Conservation (phyloP, 1,140 invertebrate genomes). For the Drosophila ercepeae region DNA sequence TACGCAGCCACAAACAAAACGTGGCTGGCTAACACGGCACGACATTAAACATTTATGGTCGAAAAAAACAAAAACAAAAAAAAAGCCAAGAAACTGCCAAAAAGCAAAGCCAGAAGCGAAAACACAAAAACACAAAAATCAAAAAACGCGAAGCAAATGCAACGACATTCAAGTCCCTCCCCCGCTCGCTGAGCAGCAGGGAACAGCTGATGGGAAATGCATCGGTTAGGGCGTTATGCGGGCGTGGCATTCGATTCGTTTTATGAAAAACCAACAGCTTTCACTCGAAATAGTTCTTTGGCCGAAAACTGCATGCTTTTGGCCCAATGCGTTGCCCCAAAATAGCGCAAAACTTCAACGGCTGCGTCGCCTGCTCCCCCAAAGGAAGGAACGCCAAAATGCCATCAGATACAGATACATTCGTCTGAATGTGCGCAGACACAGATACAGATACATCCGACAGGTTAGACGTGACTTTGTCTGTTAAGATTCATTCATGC, state of each 20-base stretch:
- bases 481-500: slow-evolving; percentile 69
- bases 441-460: slow-evolving; percentile 28
- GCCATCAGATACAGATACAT: slow-evolving; percentile 42
- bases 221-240: slow-evolving; percentile 39
- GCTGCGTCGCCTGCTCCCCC: slow-evolving; percentile 38
- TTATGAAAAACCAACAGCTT: slow-evolving; percentile 52
- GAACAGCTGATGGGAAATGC: slow-evolving; percentile 62
- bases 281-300: slow-evolving; percentile 53
- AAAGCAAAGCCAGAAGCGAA: slow-evolving; percentile 53
- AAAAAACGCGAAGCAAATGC: slow-evolving; percentile 32
- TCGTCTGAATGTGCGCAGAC: slow-evolving; percentile 3
- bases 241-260: slow-evolving; percentile 32
- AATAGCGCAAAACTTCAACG: slow-evolving; percentile 70
- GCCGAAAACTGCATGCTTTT: slow-evolving; percentile 45
- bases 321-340: slow-evolving; percentile 43
- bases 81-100: slow-evolving; percentile 55
- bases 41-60: slow-evolving; percentile 68
- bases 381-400: slow-evolving; percentile 43
- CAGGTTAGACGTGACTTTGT: slow-evolving; percentile 52
- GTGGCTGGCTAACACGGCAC: slow-evolving; percentile 62
- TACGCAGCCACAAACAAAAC: slow-evolving; percentile 62
- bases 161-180: slow-evolving; percentile 13
- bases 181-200: slow-evolving; percentile 26
- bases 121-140: slow-evolving; percentile 24
- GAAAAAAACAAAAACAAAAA: slow-evolving; percentile 17